Percentiles rank a stretch among this genome's conserved stretches.
Evolutionary conservation across 2,113 vertebrate genomes (phyloP).

Genomic region (Lagopus leucura): DNA sequence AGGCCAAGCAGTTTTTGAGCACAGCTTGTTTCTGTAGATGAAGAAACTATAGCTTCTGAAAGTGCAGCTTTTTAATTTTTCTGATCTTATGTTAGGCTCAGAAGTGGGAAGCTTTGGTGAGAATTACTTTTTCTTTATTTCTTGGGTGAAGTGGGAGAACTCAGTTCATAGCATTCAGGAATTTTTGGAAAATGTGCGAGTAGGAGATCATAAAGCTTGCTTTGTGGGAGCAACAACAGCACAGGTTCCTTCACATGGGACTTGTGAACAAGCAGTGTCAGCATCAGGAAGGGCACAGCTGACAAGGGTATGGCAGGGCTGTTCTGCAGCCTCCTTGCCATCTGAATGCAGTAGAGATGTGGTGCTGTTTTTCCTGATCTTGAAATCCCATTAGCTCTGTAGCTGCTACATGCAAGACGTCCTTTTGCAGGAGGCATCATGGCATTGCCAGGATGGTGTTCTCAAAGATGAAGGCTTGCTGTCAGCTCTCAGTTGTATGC

Average conservation of each 20-base stretch:
- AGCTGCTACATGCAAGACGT: neutral
- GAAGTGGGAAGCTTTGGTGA: neutral
- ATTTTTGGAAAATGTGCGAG: neutral
- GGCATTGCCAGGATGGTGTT: neutral
- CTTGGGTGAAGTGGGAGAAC: neutral
- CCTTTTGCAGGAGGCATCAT: neutral
- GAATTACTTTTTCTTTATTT: neutral
- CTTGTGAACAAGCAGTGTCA: neutral
- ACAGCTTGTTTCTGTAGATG: slow-evolving; percentile 64
- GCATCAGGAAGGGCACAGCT: neutral
- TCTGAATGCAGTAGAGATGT: neutral
- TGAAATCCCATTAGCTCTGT: neutral
- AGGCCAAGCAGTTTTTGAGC: slow-evolving; percentile 63
- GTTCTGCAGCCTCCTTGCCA: neutral
- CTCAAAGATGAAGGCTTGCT: neutral
- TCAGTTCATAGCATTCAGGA: neutral
- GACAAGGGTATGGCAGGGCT: neutral
- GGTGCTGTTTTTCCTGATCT: neutral
- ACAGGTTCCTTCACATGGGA: neutral
- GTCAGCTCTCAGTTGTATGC: neutral
- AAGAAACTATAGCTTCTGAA: slow-evolving; percentile 44
- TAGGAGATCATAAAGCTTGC: neutral
- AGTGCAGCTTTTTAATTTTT: neutral
- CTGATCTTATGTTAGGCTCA: neutral
- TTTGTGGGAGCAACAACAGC: neutral